Conservation (phyloP, 2,888 invertebrate species). For the Teleiodes luculella region DNA sequence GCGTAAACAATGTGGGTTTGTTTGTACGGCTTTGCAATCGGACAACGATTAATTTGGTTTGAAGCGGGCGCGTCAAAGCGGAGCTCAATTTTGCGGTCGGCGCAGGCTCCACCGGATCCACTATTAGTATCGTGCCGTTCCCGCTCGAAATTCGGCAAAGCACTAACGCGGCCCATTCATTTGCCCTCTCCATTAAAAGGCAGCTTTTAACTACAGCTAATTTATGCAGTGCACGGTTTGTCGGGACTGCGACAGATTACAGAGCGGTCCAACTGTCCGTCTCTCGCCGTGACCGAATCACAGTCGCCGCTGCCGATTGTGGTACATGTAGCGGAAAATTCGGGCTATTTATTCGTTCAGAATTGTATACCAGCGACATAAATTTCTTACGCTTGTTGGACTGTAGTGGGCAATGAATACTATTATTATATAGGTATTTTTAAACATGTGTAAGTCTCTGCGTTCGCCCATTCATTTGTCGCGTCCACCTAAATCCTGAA, state of each 20-base stretch:
- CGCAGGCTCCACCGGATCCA: constrained; percentile 43
- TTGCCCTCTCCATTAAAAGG: constrained; percentile 70
- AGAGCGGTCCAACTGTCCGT: constrained; percentile 49
- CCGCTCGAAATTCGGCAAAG: constrained; percentile 19
- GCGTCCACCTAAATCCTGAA: too few species aligned
- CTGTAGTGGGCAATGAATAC: too few species aligned
- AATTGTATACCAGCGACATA: constrained; percentile 23
- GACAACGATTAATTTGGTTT: constrained; percentile 38
- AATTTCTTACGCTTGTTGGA: constrained; percentile 5
- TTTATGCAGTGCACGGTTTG: constrained; percentile 71
- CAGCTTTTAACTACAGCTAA: constrained; percentile 73
- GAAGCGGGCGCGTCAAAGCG: constrained; percentile 36
- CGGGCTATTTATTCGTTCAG: constrained; percentile 48
- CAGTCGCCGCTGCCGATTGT: constrained; percentile 53
- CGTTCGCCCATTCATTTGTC: too few species aligned
- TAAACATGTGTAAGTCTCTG: too few species aligned
- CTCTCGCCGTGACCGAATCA: constrained; percentile 45
- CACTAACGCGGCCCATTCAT: constrained; percentile 58
- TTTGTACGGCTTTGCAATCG: constrained; percentile 28
- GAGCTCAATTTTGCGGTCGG: constrained; percentile 52
- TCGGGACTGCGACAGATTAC: constrained; percentile 61
- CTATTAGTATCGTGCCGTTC: constrained; percentile 37
- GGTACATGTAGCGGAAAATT: constrained; percentile 50
- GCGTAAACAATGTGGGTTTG: constrained; percentile 11
- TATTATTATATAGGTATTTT: too few species aligned